Conservation (phyloP, 2,113 vertebrate species). For the Gymnobelideus leadbeateri region DNA sequence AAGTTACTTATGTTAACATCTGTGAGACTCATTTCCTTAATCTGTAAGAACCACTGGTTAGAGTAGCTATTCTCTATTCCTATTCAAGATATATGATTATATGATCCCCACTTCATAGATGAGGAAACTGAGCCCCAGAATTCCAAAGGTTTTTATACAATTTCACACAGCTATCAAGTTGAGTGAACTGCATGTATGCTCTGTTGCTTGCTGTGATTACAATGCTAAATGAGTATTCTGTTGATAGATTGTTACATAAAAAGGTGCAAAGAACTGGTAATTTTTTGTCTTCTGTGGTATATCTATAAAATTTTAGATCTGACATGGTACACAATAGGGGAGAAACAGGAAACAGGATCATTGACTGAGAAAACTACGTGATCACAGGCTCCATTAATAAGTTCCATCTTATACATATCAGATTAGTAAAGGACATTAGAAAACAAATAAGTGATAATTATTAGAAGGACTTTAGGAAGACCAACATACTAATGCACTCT, state of each 20-base stretch:
- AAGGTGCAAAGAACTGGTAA: background rate
- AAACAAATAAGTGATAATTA: background rate
- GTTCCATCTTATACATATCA: background rate
- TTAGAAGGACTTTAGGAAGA: background rate
- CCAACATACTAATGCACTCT: background rate
- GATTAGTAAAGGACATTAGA: background rate
- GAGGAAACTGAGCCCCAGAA: background rate
- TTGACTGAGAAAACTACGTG: background rate
- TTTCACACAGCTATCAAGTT: no score
- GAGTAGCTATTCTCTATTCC: background rate
- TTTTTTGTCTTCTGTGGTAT: background rate
- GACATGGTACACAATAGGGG: background rate
- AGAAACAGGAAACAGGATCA: background rate
- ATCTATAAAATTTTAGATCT: background rate
- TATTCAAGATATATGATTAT: background rate
- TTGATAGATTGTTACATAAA: background rate
- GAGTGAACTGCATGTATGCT: no score
- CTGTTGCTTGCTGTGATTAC: background rate
- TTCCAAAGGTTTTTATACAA: background rate
- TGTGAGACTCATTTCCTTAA: background rate
- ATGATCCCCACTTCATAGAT: background rate
- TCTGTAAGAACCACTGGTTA: conserved; percentile 3
- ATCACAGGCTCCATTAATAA: background rate
- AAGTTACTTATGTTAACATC: background rate
- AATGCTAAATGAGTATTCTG: background rate